Conservation (phyloP, 2,797 vertebrate genomes). For the Scleropages formosus region DNA sequence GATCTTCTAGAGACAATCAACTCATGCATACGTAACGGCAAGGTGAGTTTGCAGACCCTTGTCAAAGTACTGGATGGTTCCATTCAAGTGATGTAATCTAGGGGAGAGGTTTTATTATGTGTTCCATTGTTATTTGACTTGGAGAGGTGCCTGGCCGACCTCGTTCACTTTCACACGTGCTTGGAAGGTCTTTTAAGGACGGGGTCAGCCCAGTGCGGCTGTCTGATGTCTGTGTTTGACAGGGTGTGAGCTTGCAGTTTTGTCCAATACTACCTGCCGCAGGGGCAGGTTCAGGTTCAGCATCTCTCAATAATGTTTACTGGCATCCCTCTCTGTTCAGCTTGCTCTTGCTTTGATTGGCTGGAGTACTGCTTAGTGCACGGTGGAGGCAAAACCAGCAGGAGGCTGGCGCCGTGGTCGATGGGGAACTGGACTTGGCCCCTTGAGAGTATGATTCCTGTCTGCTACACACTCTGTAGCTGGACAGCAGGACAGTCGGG, state of each 20-base stretch:
- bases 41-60: conserved; percentile 72
- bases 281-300: neutral
- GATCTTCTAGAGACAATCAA: conserved; percentile 94
- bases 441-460: neutral
- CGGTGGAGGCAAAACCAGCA: neutral
- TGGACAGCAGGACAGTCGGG: neutral
- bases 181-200: neutral
- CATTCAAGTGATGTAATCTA: neutral
- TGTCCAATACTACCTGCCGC: neutral
- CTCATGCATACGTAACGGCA: conserved; percentile 91
- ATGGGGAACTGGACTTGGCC: neutral
- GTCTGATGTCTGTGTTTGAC: neutral
- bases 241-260: neutral
- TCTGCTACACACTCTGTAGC: neutral
- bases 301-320: neutral
- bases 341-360: too few species aligned
- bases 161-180: neutral
- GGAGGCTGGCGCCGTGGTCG: too few species aligned
- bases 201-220: neutral
- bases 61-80: too few species aligned
- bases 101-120: neutral
- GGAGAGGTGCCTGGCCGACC: neutral
- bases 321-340: neutral
- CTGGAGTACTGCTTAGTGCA: neutral
- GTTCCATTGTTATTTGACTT: neutral